Percentiles rank a stretch among this genome's conserved stretches.
phyloP scores from a whole-genome alignment of 2,797 vertebrate genomes.

The Pygocentrus nattereri region DNA sequence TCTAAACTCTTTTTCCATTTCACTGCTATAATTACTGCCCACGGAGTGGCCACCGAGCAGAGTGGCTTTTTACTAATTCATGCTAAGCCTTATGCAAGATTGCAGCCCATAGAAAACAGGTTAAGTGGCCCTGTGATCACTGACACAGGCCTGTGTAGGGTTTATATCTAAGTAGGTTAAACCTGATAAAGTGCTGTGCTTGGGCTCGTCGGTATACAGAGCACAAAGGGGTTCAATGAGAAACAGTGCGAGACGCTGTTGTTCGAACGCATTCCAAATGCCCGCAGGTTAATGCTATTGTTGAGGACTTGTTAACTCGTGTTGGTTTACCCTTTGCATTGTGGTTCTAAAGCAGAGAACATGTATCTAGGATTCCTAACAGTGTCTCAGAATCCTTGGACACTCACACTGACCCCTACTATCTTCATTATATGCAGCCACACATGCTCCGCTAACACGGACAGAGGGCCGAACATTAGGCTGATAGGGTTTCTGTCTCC shows the following conservation, averaged over 20 bases:
- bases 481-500: conserved; percentile 63
- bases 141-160: conserved; percentile 38
- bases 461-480: conserved; percentile 28
- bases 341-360: neutral
- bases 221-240: neutral
- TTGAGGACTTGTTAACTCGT: neutral
- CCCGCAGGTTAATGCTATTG: neutral
- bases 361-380: neutral
- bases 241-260: neutral
- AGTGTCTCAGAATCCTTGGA: neutral
- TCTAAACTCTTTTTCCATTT: conserved; percentile 60
- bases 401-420: conserved; percentile 26
- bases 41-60: conserved; percentile 46
- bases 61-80: conserved; percentile 76
- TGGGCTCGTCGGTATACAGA: neutral
- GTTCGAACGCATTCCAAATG: neutral
- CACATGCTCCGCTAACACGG: conserved; percentile 10
- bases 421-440: conserved; percentile 13
- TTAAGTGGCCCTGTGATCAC: conserved; percentile 60
- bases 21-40: conserved; percentile 72
- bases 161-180: conserved; percentile 27
- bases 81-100: conserved; percentile 58
- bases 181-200: conserved; percentile 17
- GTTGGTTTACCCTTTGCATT: neutral
- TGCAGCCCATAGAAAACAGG: conserved; percentile 60